Base-by-base conservation (phyloP, 2,888 invertebrate genomes). In the Microplitis manilae region DNA sequence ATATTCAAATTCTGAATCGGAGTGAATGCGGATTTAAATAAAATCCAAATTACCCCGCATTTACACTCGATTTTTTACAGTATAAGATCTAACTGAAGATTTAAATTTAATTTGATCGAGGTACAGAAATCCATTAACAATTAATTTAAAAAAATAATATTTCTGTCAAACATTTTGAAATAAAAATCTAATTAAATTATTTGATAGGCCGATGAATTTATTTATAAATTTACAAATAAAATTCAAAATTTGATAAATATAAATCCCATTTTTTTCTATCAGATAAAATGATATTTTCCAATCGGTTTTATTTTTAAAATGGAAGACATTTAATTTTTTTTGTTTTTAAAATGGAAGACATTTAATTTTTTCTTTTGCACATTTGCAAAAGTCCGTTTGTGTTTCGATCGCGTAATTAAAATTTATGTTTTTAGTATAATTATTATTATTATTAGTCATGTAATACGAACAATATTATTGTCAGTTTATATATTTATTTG, bases 211-310 rank as follows among this genome's bases (percentile, higher is more conserved):
- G 9, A 13, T 8, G 50, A 50, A 50, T 8, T 30, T 30, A 30
- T 30, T 30, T 30, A 30, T 4, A 30, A 30, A 30, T 30, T 2
- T 30, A 30, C 4, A 30, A 30, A 30, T 30, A 30, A 30, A 30
- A 80, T 69, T 79, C 59, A 20, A 39, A 5, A 9, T 7, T 62
- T 64, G 9, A 59, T 8, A 60, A 39, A 39, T 62, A 40, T 72
- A 62, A 77, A 69, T 79, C 81, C 77, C 78, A 80, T 77, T 79
- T 75, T 75, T 80, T 83, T 78, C 65, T 70, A 75, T 77, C 74
- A 4, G 30, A 30, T 30, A 30, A 30, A 30, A 30, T 30, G 2
- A 4, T 30, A 4, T 30, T 4, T 30, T 4, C 2, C 30, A 30
- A 30, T 30, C 30, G 30, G 30, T 4, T 30, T 30, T 30, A 30